phyloP scores from a whole-genome alignment of 2,113 vertebrate species.

The Channa maculata region DNA sequence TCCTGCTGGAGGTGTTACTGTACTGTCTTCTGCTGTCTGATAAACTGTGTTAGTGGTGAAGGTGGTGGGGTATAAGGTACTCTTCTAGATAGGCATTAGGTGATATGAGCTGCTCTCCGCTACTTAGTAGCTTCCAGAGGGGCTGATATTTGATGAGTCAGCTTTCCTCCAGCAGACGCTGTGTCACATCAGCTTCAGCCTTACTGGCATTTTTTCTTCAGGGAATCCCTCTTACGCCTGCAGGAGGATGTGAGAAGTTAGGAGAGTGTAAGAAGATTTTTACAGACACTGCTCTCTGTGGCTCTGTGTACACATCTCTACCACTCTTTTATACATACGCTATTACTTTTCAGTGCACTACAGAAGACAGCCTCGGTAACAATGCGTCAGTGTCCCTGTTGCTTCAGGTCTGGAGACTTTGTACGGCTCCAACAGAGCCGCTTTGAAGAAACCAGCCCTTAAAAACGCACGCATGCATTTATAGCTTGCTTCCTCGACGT shows the following conservation, averaged over 20 bases:
- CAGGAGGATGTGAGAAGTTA: slow-evolving; percentile 51
- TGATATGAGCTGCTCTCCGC: slow-evolving; percentile 44
- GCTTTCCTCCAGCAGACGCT: slow-evolving; percentile 68
- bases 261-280: slow-evolving; percentile 2
- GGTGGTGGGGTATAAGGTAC: background rate
- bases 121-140: slow-evolving; percentile 54
- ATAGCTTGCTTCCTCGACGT: slow-evolving; percentile 59
- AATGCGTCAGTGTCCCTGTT: slow-evolving; percentile 63
- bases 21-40: slow-evolving; percentile 26
- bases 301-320: background rate
- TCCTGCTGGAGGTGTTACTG: slow-evolving; percentile 40
- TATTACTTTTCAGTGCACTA: slow-evolving; percentile 8
- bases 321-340: slow-evolving; percentile 1
- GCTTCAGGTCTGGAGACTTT: slow-evolving; percentile 62
- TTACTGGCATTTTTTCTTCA: slow-evolving; percentile 77
- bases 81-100: slow-evolving; percentile 54
- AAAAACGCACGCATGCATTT: slow-evolving; percentile 50
- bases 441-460: slow-evolving; percentile 9
- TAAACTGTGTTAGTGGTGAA: slow-evolving; percentile 17
- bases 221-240: slow-evolving; percentile 78
- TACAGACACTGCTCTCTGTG: slow-evolving; percentile 13
- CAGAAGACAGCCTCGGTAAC: slow-evolving; percentile 1
- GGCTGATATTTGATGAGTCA: slow-evolving; percentile 73
- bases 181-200: slow-evolving; percentile 75
- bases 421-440: slow-evolving; percentile 29